These are phyloP conservation scores for Drosophila cognata DNA, from an alignment of 2,888 invertebrate genomes.

Conservation along the genomic window DNA sequence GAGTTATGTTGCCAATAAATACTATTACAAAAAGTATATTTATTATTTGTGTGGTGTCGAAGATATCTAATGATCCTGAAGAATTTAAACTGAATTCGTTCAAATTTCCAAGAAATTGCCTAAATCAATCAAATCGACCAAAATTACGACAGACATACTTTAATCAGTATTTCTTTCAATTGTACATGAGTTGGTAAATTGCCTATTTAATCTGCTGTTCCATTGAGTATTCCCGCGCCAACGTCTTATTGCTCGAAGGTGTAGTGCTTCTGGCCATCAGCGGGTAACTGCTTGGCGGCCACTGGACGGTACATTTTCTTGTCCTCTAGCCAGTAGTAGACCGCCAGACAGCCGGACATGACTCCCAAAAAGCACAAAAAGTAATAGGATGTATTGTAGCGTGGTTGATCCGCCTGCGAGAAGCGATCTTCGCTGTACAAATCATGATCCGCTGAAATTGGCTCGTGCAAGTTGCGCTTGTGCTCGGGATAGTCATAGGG, in stretches of 20 bases:
- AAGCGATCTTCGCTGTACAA: conserved; percentile 90
- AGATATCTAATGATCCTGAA: not conserved
- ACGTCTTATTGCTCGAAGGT: conserved; percentile 86
- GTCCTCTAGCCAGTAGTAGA: conserved; percentile 87
- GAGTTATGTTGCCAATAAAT: conserved; percentile 9
- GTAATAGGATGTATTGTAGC: conserved; percentile 86
- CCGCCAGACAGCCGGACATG: conserved; percentile 85
- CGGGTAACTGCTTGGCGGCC: conserved; percentile 88
- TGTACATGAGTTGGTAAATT: conserved; percentile 54
- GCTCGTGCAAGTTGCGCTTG: conserved; percentile 94
- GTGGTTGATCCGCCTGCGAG: conserved; percentile 86
- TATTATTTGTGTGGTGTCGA: not conserved
- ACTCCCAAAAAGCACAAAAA: conserved; percentile 87
- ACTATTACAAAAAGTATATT: not conserved
- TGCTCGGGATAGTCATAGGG: conserved; percentile 93
- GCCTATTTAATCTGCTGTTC: conserved; percentile 40
- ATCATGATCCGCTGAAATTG: conserved; percentile 89
- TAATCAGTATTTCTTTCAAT: conserved; percentile 54
- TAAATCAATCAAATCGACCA: not conserved
- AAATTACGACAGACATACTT: conserved; percentile 1
- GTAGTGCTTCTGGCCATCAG: conserved; percentile 87
- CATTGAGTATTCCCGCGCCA: conserved; percentile 3
- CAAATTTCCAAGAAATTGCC: not conserved
- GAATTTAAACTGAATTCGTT: not conserved
- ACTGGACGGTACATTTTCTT: conserved; percentile 88